Percentiles rank a stretch among this genome's conserved stretches.
phyloP scores from a whole-genome alignment of 2,797 vertebrate genomes.

The Pangasius larnaudii region DNA sequence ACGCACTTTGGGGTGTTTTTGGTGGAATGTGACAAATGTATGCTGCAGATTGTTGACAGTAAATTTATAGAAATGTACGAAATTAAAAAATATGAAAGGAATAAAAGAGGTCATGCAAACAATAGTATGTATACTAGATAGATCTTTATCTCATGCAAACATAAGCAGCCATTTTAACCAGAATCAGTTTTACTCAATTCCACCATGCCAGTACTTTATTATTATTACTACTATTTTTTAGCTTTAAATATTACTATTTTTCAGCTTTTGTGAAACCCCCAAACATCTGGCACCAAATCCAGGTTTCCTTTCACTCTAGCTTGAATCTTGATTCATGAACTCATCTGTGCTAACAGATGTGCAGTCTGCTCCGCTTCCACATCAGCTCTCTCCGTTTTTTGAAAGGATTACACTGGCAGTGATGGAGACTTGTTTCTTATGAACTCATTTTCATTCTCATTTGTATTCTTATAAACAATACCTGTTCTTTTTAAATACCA shows the following conservation, averaged over 20 bases:
- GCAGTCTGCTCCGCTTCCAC: conserved; percentile 60
- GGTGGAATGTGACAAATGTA: too few species aligned
- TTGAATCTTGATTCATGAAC: conserved; percentile 59
- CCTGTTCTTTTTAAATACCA: neutral
- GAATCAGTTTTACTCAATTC: neutral
- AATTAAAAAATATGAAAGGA: neutral
- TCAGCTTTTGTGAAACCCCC: neutral
- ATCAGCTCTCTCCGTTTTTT: conserved; percentile 54
- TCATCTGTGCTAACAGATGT: conserved; percentile 72
- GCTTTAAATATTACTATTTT: too few species aligned
- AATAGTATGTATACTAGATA: neutral
- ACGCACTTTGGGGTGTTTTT: neutral
- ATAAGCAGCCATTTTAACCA: neutral
- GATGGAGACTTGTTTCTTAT: conserved; percentile 9
- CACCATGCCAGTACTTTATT: neutral
- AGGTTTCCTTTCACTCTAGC: conserved; percentile 1
- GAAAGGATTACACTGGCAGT: conserved; percentile 57
- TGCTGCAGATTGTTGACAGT: neutral
- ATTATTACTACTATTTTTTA: too few species aligned
- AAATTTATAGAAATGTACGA: neutral
- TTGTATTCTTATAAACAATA: neutral
- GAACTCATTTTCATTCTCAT: neutral
- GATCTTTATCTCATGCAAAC: neutral
- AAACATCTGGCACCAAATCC: conserved; percentile 9
- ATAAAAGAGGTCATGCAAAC: neutral